These are phyloP conservation scores for Brachionus calyciflorus DNA, from an alignment of 1,140 invertebrate species.

Conservation along the genomic window DNA sequence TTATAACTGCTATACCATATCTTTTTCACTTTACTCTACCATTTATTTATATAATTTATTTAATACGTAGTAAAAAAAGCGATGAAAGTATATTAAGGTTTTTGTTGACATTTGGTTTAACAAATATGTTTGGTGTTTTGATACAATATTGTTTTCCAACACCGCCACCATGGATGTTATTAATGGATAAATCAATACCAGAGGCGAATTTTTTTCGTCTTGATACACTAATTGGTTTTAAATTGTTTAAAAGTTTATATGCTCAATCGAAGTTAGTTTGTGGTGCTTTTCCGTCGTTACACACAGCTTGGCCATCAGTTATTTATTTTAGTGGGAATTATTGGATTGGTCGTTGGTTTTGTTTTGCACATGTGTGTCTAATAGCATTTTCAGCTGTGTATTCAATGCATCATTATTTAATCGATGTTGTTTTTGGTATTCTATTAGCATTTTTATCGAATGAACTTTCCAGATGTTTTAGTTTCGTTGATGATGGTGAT, in stretches of 20 bases:
- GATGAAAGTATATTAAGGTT: background rate
- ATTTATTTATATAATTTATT: background rate
- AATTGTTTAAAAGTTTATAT: background rate
- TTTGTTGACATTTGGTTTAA: background rate
- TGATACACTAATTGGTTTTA: background rate
- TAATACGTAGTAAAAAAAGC: background rate
- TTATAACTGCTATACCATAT: background rate
- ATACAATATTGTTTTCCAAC: slow-evolving; percentile 8
- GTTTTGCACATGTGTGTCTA: background rate
- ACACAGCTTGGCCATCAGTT: slow-evolving; percentile 15
- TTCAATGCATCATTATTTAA: slow-evolving; percentile 8
- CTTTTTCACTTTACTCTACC: background rate
- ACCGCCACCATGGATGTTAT: slow-evolving; percentile 13
- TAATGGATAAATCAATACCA: background rate
- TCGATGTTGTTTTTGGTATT: background rate
- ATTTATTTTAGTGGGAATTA: background rate
- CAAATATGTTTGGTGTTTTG: background rate
- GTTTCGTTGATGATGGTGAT: too few species aligned
- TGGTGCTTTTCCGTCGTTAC: slow-evolving; percentile 16
- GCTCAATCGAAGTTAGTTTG: background rate
- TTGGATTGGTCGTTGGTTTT: background rate
- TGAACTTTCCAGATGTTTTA: too few species aligned
- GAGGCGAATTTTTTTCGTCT: slow-evolving; percentile 19
- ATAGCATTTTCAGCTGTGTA: slow-evolving; percentile 11
- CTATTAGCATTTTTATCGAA: background rate